These are phyloP conservation scores for Sus scrofa DNA, from an alignment of 2,113 vertebrate species.

Conservation along the genomic window DNA sequence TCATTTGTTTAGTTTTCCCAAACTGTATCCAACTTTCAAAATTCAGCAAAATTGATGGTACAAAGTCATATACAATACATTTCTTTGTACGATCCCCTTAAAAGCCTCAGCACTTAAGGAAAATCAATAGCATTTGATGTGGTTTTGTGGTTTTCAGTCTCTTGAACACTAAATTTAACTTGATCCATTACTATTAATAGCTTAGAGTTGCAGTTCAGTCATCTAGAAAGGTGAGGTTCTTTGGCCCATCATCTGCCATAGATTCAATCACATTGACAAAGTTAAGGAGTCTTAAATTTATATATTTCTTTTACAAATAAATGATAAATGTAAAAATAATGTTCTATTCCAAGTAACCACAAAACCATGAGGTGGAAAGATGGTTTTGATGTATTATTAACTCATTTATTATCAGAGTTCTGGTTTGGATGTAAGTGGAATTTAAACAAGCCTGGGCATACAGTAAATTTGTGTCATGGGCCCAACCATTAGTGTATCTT, in stretches of 20 bases:
- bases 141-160: conserved; percentile 80
- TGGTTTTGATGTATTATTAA: background rate
- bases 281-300: conserved; percentile 45
- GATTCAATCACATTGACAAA: conserved; percentile 43
- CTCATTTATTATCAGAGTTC: background rate
- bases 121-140: conserved; percentile 87
- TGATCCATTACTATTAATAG: conserved; percentile 78
- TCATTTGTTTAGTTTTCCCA: conserved; percentile 82
- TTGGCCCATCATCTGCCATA: conserved; percentile 27
- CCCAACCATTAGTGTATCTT: background rate
- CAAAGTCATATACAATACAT: conserved; percentile 51
- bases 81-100: conserved; percentile 82
- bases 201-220: conserved; percentile 66
- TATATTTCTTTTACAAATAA: conserved; percentile 62
- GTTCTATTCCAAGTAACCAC: background rate
- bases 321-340: conserved; percentile 19
- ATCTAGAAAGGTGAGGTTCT: conserved; percentile 72
- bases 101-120: conserved; percentile 87
- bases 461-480: background rate
- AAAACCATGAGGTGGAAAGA: background rate
- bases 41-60: conserved; percentile 82
- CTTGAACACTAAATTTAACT: conserved; percentile 81
- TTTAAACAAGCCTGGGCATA: background rate
- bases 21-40: conserved; percentile 76
- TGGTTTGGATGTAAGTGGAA: background rate